A percentile compares a stretch with the other conserved stretches of the same genome.
These are phyloP conservation scores for Drosophila koepferae DNA, from an alignment of 2,888 invertebrate genomes.

Conservation along the genomic window DNA sequence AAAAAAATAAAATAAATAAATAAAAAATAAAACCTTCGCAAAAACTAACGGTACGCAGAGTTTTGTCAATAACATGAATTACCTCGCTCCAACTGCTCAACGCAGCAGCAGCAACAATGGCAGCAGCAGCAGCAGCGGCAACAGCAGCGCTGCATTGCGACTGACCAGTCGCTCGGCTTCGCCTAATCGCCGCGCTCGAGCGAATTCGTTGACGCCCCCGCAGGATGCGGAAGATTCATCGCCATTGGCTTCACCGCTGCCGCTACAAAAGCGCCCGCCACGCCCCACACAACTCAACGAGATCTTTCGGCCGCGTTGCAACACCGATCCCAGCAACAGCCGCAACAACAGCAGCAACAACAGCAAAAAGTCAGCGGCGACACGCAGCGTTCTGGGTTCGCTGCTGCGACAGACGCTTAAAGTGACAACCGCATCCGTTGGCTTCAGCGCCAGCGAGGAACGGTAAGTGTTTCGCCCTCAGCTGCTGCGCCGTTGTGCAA, in stretches of 20 bases:
- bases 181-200: slow-evolving; percentile 43
- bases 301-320: slow-evolving; percentile 67
- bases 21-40: not conserved
- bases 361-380: slow-evolving; percentile 19
- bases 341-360: slow-evolving; percentile 12
- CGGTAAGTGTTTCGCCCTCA: slow-evolving; percentile 60
- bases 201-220: slow-evolving; percentile 47
- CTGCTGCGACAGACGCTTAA: slow-evolving; percentile 75
- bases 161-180: slow-evolving; percentile 47
- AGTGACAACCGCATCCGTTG: slow-evolving; percentile 75
- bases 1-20: not conserved
- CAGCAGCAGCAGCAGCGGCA: not conserved
- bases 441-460: slow-evolving; percentile 64
- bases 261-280: slow-evolving; percentile 42
- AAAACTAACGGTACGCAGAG: not conserved
- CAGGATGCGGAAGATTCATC: slow-evolving; percentile 30
- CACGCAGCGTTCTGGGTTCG: slow-evolving; percentile 63
- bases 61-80: slow-evolving; percentile 45
- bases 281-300: slow-evolving; percentile 60
- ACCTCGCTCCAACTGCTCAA: slow-evolving; percentile 28
- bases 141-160: not conserved
- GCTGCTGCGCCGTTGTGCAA: not conserved
- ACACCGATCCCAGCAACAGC: slow-evolving; percentile 66
- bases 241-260: slow-evolving; percentile 24
- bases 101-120: not conserved